Conservation (phyloP, 2,113 vertebrate species). For the Saccopteryx bilineata region DNA sequence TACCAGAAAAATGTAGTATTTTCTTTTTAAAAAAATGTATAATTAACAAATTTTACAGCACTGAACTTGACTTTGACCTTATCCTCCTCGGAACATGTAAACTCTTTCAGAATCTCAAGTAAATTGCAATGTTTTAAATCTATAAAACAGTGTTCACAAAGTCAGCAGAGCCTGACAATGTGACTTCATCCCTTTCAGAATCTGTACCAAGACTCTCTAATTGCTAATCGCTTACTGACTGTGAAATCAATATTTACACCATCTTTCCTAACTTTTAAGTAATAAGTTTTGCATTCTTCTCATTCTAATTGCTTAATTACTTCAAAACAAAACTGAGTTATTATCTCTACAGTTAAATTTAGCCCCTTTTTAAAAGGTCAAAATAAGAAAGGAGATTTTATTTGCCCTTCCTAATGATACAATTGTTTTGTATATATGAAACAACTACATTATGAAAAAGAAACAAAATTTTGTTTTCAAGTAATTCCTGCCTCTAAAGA, state of each 20-base stretch:
- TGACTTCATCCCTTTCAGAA: conserved; percentile 29
- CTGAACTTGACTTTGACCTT: background rate
- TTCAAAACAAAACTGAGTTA: conserved; percentile 43
- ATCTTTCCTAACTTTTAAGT: conserved; percentile 45
- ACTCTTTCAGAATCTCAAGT: background rate
- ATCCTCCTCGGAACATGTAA: background rate
- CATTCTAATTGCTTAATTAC: conserved; percentile 51
- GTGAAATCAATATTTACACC: conserved; percentile 32
- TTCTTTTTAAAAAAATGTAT: background rate
- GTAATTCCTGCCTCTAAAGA: conserved; percentile 74
- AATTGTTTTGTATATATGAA: conserved; percentile 22
- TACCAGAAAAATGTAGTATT: background rate
- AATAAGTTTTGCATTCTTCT: conserved; percentile 25
- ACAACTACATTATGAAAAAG: conserved; percentile 58
- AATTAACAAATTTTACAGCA: background rate
- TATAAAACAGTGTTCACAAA: conserved; percentile 9
- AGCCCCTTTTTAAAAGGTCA: conserved; percentile 42
- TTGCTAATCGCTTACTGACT: background rate
- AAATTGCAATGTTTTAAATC: conserved; percentile 16
- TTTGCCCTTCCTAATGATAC: background rate
- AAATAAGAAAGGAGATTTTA: conserved; percentile 27
- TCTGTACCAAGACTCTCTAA: background rate
- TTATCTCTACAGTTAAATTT: conserved; percentile 40
- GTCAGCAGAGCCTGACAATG: background rate
- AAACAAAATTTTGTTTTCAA: conserved; percentile 67